phyloP scores from a whole-genome alignment of 2,888 invertebrate genomes.

The Synergus gifuensis region DNA sequence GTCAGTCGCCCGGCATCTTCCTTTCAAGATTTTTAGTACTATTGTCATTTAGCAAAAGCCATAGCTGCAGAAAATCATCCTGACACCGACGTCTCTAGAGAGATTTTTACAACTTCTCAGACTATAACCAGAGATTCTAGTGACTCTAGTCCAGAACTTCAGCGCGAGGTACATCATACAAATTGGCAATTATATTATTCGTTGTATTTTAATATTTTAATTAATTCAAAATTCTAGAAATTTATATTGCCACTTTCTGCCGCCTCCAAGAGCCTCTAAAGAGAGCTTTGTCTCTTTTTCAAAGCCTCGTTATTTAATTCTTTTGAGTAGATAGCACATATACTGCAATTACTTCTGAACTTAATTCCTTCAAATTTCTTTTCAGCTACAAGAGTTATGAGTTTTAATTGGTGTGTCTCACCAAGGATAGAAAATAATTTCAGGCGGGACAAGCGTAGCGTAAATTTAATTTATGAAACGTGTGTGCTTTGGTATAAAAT shows the following conservation, averaged over 20 bases:
- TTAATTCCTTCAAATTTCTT: neutral
- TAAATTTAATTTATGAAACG: neutral
- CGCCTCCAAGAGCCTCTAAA: neutral
- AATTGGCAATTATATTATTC: neutral
- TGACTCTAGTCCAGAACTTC: neutral
- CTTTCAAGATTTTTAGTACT: conserved; percentile 48
- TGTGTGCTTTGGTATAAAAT: neutral
- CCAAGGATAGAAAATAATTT: neutral
- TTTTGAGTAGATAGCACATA: neutral
- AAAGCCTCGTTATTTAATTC: neutral
- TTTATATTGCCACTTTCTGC: neutral
- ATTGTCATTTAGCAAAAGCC: conserved; percentile 16
- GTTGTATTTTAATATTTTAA: neutral
- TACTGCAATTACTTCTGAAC: neutral
- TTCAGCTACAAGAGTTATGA: neutral
- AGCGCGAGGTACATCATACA: neutral
- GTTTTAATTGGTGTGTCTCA: neutral
- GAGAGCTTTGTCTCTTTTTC: neutral
- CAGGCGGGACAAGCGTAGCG: neutral
- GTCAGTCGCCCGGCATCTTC: conserved; percentile 51
- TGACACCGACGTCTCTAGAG: neutral
- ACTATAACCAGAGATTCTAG: no score
- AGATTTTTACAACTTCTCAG: neutral
- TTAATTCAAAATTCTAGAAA: neutral
- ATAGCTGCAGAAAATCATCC: neutral